Evolutionary conservation across 2,113 vertebrate species (phyloP), one percentile per base, ranked within the genome.

Genomic region (Baryphthengus martii): DNA sequence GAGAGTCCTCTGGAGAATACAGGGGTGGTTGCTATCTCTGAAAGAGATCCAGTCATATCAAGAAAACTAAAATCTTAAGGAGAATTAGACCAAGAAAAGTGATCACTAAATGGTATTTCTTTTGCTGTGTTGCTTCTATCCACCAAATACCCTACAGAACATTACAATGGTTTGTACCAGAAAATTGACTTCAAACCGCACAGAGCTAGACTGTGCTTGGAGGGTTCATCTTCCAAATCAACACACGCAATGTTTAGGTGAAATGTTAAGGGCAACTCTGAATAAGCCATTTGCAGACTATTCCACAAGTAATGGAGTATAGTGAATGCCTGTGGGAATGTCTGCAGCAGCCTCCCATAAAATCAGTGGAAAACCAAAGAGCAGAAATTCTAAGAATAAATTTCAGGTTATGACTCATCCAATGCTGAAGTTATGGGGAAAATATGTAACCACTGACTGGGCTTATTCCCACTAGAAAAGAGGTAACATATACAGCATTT

Each of bases 361-460:
- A 93, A 74, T 74, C 6, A 6, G 35, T 92, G 35, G 75, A 95
- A 96, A 96, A 94, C 75, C 20, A 56, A 91, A 90, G 81, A 90
- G 55, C 24, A 93, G 82, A 94, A 95, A 78, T 92, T 94, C 93
- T 80, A 88, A 89, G 70, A 92, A 94, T 83, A 95, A 84, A 90
- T 91, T 93, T 80, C 3, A 13, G 42, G 52, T 92, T 90, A 81
- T 96, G 90, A 92, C 47, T 93, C 88, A 95, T 71, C 52, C 56
- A 93, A n/a, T 63, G 63, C 85, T 95, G 79, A 88, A 96, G 65
- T 77, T 96, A 81, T 56, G 63, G 80, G 93, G 88, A 96, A 97
- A 96, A 78, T 86, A 80, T 88, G 76, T 71, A 35, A 67, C 76
- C 68, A 72, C 73, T 90, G 84, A 37, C 61, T 70, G 79, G 75